These are phyloP conservation scores for Hippopotamus amphibius DNA, from an alignment of 2,113 vertebrate genomes.

Conservation along the genomic window DNA sequence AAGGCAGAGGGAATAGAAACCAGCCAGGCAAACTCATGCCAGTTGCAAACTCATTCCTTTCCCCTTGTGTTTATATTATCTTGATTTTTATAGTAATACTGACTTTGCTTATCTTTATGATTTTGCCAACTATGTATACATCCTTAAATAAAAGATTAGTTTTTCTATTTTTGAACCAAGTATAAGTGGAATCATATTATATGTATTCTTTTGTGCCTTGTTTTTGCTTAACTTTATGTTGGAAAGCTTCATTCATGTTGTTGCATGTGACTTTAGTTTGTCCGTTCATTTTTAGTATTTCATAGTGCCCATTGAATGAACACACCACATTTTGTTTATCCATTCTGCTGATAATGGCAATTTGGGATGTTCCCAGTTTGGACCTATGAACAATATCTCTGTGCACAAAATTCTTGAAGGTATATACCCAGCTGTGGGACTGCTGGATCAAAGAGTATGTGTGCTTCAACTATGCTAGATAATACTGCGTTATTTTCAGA, in stretches of 20 bases:
- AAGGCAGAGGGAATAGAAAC: not conserved
- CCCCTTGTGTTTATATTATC: not conserved
- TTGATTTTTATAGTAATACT: not conserved
- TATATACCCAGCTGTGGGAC: not conserved
- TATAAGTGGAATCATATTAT: not conserved
- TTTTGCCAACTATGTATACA: not conserved
- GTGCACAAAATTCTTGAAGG: not conserved
- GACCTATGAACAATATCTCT: not conserved
- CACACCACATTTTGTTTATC: not conserved
- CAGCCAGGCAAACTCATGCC: not conserved
- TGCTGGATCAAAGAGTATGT: not conserved
- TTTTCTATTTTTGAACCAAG: conserved; percentile 21
- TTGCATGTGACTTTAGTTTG: not conserved
- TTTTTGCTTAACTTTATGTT: not conserved
- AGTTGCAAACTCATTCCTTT: not conserved
- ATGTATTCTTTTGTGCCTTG: not conserved
- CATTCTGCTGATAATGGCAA: not conserved
- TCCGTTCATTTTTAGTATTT: conserved; percentile 4
- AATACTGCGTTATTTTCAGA: not conserved
- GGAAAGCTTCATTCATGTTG: not conserved
- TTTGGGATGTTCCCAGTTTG: not conserved
- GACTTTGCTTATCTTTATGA: not conserved
- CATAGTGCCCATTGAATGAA: not conserved
- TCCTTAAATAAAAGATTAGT: not conserved
- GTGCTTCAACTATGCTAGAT: not conserved